A percentile compares a stretch with the other conserved stretches of the same genome.
phyloP scores from a whole-genome alignment of 2,113 vertebrate species.

The Thalassarche chlororhynchos region DNA sequence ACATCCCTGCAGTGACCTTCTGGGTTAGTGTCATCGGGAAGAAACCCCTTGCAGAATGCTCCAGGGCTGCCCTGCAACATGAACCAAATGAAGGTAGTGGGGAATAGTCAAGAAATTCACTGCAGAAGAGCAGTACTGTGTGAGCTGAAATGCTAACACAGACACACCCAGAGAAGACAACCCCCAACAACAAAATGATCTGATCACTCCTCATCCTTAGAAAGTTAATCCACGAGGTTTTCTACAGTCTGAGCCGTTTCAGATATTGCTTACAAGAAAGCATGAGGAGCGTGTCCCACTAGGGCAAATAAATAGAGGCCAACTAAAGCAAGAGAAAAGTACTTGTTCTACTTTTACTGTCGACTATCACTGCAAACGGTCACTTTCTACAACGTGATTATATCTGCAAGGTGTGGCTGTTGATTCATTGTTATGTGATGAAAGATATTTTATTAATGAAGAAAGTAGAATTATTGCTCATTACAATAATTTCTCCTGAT shows the following conservation, averaged over 20 bases:
- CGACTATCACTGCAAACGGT: accelerated
- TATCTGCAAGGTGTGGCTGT: background rate
- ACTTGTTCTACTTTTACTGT: background rate
- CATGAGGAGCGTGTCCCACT: background rate
- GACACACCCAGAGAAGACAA: background rate
- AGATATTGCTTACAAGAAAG: background rate
- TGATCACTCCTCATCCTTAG: background rate
- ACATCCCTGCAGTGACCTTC: background rate
- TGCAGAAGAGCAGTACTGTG: background rate
- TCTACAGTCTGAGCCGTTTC: background rate
- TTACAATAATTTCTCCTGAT: background rate
- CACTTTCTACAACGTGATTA: accelerated
- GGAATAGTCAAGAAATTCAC: background rate
- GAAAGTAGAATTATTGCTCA: background rate
- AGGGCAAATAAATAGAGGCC: background rate
- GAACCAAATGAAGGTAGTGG: background rate
- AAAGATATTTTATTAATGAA: background rate
- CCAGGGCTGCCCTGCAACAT: accelerated
- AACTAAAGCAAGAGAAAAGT: background rate
- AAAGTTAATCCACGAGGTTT: background rate
- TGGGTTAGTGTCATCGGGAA: accelerated
- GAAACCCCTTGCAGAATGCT: background rate
- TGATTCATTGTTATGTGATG: background rate
- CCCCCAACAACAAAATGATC: background rate
- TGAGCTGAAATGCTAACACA: background rate